These are phyloP conservation scores for Megalops cyprinoides DNA, from an alignment of 2,797 vertebrate species.

Conservation along the genomic window DNA sequence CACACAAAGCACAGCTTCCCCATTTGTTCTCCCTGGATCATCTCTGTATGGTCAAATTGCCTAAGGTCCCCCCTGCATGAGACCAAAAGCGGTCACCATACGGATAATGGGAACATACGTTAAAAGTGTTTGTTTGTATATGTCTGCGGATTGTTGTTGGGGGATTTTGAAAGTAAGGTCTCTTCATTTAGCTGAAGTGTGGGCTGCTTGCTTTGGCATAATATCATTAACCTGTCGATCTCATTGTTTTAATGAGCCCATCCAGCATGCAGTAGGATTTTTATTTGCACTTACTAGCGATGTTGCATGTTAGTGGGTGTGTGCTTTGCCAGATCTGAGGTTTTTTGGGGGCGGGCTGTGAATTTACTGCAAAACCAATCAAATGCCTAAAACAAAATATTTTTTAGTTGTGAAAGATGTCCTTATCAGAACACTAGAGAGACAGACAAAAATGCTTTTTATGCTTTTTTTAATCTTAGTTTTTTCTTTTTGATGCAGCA, in stretches of 20 bases:
- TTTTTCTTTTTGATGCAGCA: neutral
- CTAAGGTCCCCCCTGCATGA: no score
- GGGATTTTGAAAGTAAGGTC: neutral
- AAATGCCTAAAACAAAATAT: neutral
- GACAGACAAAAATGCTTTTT: neutral
- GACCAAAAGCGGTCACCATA: no score
- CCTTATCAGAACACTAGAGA: no score
- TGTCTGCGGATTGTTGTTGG: neutral
- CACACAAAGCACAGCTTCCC: neutral
- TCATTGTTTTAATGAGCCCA: constrained; percentile 8
- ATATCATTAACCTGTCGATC: constrained; percentile 15
- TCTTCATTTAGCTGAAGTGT: constrained; percentile 9
- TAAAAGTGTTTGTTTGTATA: neutral
- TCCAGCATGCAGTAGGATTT: neutral
- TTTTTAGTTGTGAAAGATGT: neutral
- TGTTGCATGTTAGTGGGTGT: neutral
- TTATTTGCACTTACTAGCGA: no score
- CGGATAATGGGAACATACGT: neutral
- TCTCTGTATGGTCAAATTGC: no score
- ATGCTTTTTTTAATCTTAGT: neutral
- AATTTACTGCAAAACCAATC: neutral
- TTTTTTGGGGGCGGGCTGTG: neutral
- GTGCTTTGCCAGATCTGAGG: neutral
- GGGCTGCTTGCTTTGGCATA: neutral
- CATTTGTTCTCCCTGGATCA: neutral